A percentile compares a stretch with the other conserved stretches of the same genome.
Evolutionary conservation across 2,797 vertebrate genomes (phyloP).

Genomic region (Oryzias sinensis): DNA sequence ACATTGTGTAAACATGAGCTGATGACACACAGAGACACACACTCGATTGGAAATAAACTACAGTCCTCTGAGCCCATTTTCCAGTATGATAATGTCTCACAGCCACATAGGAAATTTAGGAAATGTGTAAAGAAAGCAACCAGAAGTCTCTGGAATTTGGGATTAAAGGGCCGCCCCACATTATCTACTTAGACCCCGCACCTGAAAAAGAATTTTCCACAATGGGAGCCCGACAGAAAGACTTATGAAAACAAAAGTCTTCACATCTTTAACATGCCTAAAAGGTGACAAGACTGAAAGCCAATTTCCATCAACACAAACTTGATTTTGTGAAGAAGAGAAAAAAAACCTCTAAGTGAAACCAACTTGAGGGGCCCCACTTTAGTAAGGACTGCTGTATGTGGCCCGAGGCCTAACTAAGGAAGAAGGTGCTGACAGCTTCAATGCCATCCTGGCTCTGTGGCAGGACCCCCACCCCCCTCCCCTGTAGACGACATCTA

Average conservation of each 20-base stretch:
- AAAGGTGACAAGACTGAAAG: conserved; percentile 19
- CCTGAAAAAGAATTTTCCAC: conserved; percentile 38
- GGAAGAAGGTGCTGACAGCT: conserved; percentile 45
- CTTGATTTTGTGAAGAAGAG: conserved; percentile 15
- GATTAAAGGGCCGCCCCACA: conserved; percentile 25
- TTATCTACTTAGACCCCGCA: conserved; percentile 38
- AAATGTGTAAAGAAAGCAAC: conserved; percentile 47
- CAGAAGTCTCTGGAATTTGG: conserved; percentile 36
- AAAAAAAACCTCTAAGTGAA: conserved; percentile 37
- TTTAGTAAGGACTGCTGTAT: conserved; percentile 2
- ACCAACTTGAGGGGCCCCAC: conserved; percentile 35
- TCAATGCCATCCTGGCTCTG: conserved; percentile 43
- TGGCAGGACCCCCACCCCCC: conserved; percentile 16
- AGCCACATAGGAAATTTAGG: conserved; percentile 63
- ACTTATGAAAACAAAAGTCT: conserved; percentile 50
- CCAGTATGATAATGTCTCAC: conserved; percentile 70
- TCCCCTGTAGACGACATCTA: conserved; percentile 45
- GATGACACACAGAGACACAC: conserved; percentile 33
- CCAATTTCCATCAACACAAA: conserved; percentile 45
- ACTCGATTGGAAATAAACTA: conserved; percentile 43
- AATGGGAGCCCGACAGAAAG: conserved; percentile 43
- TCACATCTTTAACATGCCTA: conserved; percentile 14
- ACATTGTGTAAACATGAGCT: conserved; percentile 61
- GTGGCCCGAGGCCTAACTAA: conserved; percentile 12
- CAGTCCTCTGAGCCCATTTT: conserved; percentile 64